Base-by-base conservation (phyloP, 2,888 invertebrate genomes). In the Sarcophaga caerulescens region DNA sequence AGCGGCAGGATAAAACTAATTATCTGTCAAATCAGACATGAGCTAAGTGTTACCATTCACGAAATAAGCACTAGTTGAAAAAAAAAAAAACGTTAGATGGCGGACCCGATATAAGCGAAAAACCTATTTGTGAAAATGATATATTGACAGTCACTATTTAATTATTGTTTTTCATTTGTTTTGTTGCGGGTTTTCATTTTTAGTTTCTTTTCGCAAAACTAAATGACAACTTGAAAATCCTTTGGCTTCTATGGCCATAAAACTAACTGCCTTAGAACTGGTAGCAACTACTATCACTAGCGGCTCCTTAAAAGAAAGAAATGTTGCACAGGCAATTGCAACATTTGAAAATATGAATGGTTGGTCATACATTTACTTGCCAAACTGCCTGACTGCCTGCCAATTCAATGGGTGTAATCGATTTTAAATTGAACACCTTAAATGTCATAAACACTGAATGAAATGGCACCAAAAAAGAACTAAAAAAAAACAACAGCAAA, bases 341-440 rank as follows among this genome's bases (percentile, higher is more conserved):
- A 10, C 44, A 69, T 77, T 74, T 57, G 23, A 84, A 74, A 80
- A 66, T 65, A 80, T 63, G 63, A 74, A 84, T 70, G 70, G 52
- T 47, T 8, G 14, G 21, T 83, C 65, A 71, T 80, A 70, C 75
- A 71, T 70, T 77, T 62, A 59, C 59, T 75, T 14, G 5, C 45
- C 19, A 35, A 10, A 0, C 10, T 10, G 35, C 10, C 35, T 35
- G 3, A 35, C 35, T 35, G 35, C 35, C 8, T 35, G 74, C 25
- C 84, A 81, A 70, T 81, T 81, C 70, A 82, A 82, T 84, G 86
- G 86, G 84, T 84, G 86, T 86, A 86, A 86, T 86, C 86, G 86
- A 86, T 86, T 86, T 86, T 84, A 84, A 86, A 84, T 86, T 86
- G 86, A 86, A 86, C 86, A 86, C 86, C 86, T 86, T 86, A 84